Conservation (phyloP, 2,113 vertebrate species). For the Myotis yumanensis region DNA sequence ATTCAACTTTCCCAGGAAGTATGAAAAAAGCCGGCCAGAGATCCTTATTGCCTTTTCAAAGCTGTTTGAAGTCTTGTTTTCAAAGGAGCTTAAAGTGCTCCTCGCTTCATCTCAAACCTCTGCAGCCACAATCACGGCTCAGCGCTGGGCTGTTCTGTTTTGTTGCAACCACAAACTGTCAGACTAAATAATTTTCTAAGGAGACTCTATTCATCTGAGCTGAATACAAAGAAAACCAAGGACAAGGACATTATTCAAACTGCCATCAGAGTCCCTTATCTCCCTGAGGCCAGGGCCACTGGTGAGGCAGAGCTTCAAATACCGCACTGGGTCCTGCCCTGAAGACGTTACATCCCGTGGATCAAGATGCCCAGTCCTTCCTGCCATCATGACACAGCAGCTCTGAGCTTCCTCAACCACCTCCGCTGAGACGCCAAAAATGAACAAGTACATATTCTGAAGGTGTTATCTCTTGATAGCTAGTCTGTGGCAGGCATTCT, state of each 20-base stretch:
- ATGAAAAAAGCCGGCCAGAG: neutral
- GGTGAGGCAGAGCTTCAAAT: neutral
- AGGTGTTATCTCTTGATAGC: neutral
- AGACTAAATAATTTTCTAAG: neutral
- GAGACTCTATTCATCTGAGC: neutral
- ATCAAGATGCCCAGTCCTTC: neutral
- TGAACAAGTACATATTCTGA: neutral
- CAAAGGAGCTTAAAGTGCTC: neutral
- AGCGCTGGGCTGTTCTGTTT: neutral
- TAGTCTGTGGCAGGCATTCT: neutral
- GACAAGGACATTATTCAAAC: neutral
- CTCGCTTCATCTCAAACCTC: neutral
- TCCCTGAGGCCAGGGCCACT: neutral
- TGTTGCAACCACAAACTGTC: neutral
- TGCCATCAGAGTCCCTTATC: neutral
- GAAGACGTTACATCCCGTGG: no score
- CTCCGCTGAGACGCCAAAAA: neutral
- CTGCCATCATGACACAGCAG: neutral
- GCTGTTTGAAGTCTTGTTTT: neutral
- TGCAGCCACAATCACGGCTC: neutral
- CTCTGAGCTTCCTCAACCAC: neutral
- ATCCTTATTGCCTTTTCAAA: neutral
- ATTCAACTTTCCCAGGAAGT: neutral
- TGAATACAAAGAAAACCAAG: neutral
- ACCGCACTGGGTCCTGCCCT: rapidly evolving